Conservation (phyloP, 1,140 invertebrate species). For the Zaprionus africanus region DNA sequence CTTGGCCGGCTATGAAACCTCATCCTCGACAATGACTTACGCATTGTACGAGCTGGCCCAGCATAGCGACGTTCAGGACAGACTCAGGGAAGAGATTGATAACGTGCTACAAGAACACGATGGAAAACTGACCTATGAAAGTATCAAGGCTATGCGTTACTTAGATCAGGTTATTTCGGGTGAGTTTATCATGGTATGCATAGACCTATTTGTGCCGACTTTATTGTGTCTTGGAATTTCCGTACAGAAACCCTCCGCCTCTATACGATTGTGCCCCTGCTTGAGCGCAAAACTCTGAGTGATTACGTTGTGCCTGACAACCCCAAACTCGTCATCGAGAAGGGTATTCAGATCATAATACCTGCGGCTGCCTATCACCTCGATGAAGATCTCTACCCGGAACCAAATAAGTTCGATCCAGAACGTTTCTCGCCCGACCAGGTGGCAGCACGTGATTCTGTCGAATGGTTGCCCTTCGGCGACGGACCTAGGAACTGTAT, state of each 20-base stretch:
- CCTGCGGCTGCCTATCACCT: constrained; percentile 87
- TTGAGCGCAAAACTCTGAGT: constrained; percentile 86
- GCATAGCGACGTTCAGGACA: constrained; percentile 85
- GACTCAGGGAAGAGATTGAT: constrained; percentile 83
- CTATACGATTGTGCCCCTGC: constrained; percentile 86
- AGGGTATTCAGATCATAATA: constrained; percentile 87
- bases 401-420: constrained; percentile 86
- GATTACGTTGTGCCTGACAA: constrained; percentile 87
- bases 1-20: constrained; percentile 87
- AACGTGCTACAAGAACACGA: constrained; percentile 83
- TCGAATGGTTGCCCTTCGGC: constrained; percentile 88
- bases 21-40: constrained; percentile 85
- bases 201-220: not conserved
- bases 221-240: constrained; percentile 40
- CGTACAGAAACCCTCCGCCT: constrained; percentile 87
- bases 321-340: constrained; percentile 86
- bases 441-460: constrained; percentile 83
- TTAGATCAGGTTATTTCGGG: constrained; percentile 86
- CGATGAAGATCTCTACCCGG: constrained; percentile 85
- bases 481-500: constrained; percentile 86
- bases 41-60: constrained; percentile 85
- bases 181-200: constrained; percentile 43
- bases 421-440: constrained; percentile 85
- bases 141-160: constrained; percentile 86
- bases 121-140: constrained; percentile 84